These are phyloP conservation scores for Enteromius thamalakanensis DNA, from an alignment of 2,797 vertebrate species.

Conservation along the genomic window DNA sequence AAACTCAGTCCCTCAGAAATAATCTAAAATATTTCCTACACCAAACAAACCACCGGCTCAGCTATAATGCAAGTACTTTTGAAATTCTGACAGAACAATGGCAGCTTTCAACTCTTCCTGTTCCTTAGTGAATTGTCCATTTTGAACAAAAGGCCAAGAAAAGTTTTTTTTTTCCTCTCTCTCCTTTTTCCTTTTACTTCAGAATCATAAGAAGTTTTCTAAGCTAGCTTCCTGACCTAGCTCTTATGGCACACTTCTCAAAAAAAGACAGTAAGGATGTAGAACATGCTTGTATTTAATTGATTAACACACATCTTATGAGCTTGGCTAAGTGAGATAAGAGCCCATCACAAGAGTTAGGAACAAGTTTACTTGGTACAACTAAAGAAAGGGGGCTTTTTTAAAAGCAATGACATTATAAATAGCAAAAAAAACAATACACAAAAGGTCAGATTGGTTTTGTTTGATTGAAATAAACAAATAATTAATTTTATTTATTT, in stretches of 20 bases:
- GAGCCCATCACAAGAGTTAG: background rate
- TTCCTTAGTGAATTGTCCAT: constrained; percentile 34
- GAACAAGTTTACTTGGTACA: background rate
- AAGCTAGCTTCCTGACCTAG: constrained; percentile 8
- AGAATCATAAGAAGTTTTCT: constrained; percentile 8
- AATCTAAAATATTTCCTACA: constrained; percentile 24
- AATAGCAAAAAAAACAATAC: too few species aligned
- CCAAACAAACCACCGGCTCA: constrained; percentile 12
- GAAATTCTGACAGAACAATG: constrained; percentile 20
- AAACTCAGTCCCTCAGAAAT: constrained; percentile 22
- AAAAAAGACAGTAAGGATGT: constrained; percentile 3
- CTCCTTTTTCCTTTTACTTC: background rate
- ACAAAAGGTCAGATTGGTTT: too few species aligned
- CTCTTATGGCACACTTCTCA: constrained; percentile 9
- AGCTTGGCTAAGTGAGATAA: background rate
- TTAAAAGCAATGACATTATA: background rate
- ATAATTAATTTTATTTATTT: background rate
- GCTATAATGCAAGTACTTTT: background rate
- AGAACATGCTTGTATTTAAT: constrained; percentile 1
- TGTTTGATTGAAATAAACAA: background rate
- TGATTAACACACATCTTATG: background rate
- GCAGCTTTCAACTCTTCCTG: constrained; percentile 17
- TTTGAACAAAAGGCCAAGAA: constrained; percentile 26
- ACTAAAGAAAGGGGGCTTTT: background rate
- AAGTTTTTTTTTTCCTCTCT: background rate